These are phyloP conservation scores for Tromatobia lineatoria DNA, from an alignment of 2,888 invertebrate genomes.

Conservation along the genomic window DNA sequence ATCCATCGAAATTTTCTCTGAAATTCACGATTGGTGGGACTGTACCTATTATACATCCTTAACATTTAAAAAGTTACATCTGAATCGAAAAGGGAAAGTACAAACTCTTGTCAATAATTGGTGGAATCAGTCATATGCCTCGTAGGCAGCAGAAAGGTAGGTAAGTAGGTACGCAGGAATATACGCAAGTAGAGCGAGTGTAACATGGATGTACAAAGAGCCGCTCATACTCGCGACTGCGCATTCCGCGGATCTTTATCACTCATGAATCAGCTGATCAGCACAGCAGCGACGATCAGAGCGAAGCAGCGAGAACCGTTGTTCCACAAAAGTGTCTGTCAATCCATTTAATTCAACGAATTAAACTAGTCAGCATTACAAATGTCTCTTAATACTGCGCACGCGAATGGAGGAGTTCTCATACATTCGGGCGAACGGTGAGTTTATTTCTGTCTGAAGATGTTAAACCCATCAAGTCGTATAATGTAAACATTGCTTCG, in stretches of 20 bases:
- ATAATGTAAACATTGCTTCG: constrained; percentile 57
- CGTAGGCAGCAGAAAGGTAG: no score
- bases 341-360: constrained; percentile 7
- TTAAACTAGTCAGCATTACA: constrained; percentile 73
- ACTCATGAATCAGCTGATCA: constrained; percentile 81
- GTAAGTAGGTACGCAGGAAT: no score
- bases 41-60: no score
- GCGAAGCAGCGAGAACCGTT: constrained; percentile 30
- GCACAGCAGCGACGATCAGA: constrained; percentile 38
- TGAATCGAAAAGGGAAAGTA: no score
- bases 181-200: no score
- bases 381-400: constrained; percentile 98
- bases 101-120: no score
- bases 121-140: no score
- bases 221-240: constrained; percentile 70
- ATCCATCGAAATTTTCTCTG: no score
- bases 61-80: no score
- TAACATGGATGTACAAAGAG: not conserved
- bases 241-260: constrained; percentile 71
- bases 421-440: constrained; percentile 98
- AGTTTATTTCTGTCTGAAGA: constrained; percentile 84
- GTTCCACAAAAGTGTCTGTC: constrained; percentile 36
- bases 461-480: not conserved
- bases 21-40: no score
- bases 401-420: constrained; percentile 97